phyloP scores from a whole-genome alignment of 2,113 vertebrate genomes.

The Odobenus rosmarus region DNA sequence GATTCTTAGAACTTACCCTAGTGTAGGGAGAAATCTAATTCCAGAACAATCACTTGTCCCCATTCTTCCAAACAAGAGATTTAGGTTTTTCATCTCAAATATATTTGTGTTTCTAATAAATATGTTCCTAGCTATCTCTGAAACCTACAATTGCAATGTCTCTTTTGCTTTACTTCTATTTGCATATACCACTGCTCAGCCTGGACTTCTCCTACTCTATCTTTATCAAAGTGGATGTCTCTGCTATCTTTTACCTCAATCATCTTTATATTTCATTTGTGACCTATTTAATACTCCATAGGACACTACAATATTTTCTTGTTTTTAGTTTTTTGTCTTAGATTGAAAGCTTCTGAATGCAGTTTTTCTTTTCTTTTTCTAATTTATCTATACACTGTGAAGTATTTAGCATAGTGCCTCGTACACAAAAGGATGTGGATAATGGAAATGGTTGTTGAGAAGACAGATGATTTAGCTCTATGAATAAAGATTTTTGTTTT shows the following conservation, averaged over 20 bases:
- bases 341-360: background rate
- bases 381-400: background rate
- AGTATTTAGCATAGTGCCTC: background rate
- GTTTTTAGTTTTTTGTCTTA: background rate
- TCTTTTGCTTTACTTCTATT: background rate
- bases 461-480: background rate
- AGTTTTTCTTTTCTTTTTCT: background rate
- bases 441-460: background rate
- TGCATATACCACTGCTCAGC: too few relatives aligned
- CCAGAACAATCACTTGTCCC: background rate
- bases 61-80: background rate
- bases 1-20: background rate
- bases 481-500: background rate
- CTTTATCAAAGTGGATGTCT: background rate
- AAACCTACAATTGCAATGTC: background rate
- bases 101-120: background rate
- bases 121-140: background rate
- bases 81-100: background rate
- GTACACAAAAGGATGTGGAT: background rate
- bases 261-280: background rate
- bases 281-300: background rate
- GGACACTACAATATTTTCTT: background rate
- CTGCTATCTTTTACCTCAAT: background rate
- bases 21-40: background rate
- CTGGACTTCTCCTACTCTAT: background rate